A percentile compares a stretch with the other conserved stretches of the same genome.
phyloP scores from a whole-genome alignment of 1,140 invertebrate species.

The Anadara kagoshimensis region DNA sequence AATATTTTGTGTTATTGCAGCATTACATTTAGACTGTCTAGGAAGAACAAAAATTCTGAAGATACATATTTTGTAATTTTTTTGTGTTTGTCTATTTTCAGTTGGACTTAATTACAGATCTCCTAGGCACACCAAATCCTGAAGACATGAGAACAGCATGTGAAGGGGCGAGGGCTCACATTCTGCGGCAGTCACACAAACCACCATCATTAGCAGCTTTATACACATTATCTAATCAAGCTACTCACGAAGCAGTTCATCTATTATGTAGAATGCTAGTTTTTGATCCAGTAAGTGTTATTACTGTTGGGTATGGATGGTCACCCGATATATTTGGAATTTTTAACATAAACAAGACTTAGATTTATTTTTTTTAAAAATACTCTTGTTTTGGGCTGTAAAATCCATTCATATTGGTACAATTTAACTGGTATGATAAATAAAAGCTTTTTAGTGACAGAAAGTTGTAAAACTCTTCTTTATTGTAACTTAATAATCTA shows the following conservation, averaged over 20 bases:
- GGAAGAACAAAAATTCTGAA: too few relatives aligned
- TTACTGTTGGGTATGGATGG: too few relatives aligned
- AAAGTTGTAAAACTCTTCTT: too few relatives aligned
- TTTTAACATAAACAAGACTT: neutral
- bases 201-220: slow-evolving; percentile 91
- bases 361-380: too few relatives aligned
- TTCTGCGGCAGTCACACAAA: slow-evolving; percentile 91
- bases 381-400: too few relatives aligned
- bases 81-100: slow-evolving; percentile 73
- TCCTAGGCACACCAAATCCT: slow-evolving; percentile 93
- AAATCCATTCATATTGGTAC: too few relatives aligned
- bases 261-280: slow-evolving; percentile 98
- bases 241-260: slow-evolving; percentile 98
- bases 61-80: too few relatives aligned
- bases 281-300: slow-evolving; percentile 92
- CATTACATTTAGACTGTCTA: too few relatives aligned
- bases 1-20: too few relatives aligned
- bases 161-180: slow-evolving; percentile 94
- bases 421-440: too few relatives aligned
- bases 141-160: slow-evolving; percentile 98
- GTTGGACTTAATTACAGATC: slow-evolving; percentile 97
- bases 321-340: neutral
- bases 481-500: too few relatives aligned
- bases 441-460: too few relatives aligned
- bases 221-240: slow-evolving; percentile 92